A percentile compares a stretch with the other conserved stretches of the same genome.
phyloP scores from a whole-genome alignment of 2,113 vertebrate species.

The Antechinus stuartii region DNA sequence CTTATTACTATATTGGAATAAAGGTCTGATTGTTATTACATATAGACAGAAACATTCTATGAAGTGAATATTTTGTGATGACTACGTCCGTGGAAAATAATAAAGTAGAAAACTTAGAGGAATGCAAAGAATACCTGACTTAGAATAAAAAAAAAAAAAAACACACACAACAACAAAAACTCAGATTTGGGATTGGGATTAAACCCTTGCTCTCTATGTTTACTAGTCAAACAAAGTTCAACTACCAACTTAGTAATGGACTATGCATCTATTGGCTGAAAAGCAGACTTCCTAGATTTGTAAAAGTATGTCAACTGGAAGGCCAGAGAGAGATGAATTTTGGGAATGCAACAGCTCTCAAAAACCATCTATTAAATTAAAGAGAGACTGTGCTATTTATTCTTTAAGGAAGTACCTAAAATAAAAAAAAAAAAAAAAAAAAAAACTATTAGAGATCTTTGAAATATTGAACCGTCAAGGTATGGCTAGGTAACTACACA shows the following conservation, averaged over 20 bases:
- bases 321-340: not conserved
- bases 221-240: not conserved
- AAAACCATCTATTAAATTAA: not conserved
- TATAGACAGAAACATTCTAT: not conserved
- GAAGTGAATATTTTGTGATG: not conserved
- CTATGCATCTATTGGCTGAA: not conserved
- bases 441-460: not conserved
- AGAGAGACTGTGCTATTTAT: not conserved
- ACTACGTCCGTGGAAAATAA: no score
- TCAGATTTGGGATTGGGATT: not conserved
- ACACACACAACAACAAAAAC: no score
- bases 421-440: no score
- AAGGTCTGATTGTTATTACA: not conserved
- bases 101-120: not conserved
- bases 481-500: not conserved
- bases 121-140: not conserved
- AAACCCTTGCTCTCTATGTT: not conserved
- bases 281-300: not conserved
- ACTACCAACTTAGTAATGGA: not conserved
- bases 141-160: not conserved
- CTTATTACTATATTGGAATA: not conserved
- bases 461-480: not conserved
- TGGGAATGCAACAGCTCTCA: not conserved
- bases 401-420: not conserved
- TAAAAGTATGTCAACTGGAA: not conserved